Conservation (phyloP, 2,888 invertebrate species). For the Cephus pygmeus region DNA sequence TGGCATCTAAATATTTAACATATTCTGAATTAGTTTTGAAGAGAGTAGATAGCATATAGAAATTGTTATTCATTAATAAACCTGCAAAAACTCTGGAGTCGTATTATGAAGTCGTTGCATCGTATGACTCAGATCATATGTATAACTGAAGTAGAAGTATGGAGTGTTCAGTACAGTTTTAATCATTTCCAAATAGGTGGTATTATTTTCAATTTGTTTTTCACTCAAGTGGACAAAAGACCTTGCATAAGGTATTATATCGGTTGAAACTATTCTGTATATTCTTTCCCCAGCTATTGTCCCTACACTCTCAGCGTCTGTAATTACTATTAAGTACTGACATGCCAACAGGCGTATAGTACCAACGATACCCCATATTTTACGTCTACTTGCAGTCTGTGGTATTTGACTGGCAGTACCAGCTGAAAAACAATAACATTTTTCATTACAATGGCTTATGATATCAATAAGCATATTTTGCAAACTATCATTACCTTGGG, state of each 20-base stretch:
- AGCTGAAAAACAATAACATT: conserved; percentile 39
- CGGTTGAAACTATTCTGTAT: conserved; percentile 82
- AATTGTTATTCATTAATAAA: conserved; percentile 44
- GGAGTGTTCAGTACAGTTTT: conserved; percentile 85
- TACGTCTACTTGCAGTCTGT: conserved; percentile 71
- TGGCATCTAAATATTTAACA: conserved; percentile 71
- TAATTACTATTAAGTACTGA: conserved; percentile 88
- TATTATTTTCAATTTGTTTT: conserved; percentile 86
- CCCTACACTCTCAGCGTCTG: conserved; percentile 84
- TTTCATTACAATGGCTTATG: not conserved
- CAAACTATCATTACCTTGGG: conserved; percentile 71
- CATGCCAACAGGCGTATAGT: conserved; percentile 86
- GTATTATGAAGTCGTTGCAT: conserved; percentile 89
- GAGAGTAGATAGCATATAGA: conserved; percentile 1
- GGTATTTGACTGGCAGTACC: conserved; percentile 72
- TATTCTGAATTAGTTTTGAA: conserved; percentile 5
- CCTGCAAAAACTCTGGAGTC: conserved; percentile 83
- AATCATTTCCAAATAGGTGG: conserved; percentile 86
- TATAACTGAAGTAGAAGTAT: conserved; percentile 92
- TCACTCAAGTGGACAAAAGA: conserved; percentile 86
- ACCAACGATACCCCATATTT: conserved; percentile 91
- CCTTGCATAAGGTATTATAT: conserved; percentile 87
- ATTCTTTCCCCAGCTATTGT: conserved; percentile 83
- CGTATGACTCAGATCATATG: conserved; percentile 92
- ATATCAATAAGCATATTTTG: not conserved